These are phyloP conservation scores for Apis cerana DNA, from an alignment of 1,140 invertebrate species.

Conservation along the genomic window DNA sequence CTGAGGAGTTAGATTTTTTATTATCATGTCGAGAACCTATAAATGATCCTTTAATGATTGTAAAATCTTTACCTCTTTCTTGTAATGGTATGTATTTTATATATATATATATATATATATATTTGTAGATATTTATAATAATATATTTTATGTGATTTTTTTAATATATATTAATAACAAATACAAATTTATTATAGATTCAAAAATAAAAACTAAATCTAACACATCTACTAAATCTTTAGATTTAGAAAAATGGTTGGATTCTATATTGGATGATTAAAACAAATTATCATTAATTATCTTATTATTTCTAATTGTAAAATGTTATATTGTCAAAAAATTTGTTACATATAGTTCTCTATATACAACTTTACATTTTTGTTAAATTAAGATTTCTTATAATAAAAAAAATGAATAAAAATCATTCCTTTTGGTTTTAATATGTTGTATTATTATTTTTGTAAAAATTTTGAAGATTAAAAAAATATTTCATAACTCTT, in stretches of 20 bases:
- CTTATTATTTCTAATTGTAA: slow-evolving; percentile 17
- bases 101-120: not conserved
- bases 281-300: not conserved
- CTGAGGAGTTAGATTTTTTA: slow-evolving; percentile 72
- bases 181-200: slow-evolving; percentile 56
- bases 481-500: too few relatives aligned
- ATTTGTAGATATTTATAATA: slow-evolving; percentile 20
- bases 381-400: not conserved
- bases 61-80: slow-evolving; percentile 16
- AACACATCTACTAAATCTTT: slow-evolving; percentile 65
- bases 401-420: slow-evolving; percentile 20
- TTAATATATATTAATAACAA: not conserved
- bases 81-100: slow-evolving; percentile 32
- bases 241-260: slow-evolving; percentile 77
- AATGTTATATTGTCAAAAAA: not conserved
- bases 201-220: slow-evolving; percentile 54
- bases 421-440: not conserved
- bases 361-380: not conserved
- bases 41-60: slow-evolving; percentile 18
- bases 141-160: not conserved
- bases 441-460: not conserved
- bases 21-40: slow-evolving; percentile 71
- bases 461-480: not conserved
- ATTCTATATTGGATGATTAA: slow-evolving; percentile 74
- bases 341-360: slow-evolving; percentile 8